Percentiles rank a stretch among this genome's conserved stretches.
phyloP scores from a whole-genome alignment of 2,113 vertebrate species.

The Oryzias javanicus region DNA sequence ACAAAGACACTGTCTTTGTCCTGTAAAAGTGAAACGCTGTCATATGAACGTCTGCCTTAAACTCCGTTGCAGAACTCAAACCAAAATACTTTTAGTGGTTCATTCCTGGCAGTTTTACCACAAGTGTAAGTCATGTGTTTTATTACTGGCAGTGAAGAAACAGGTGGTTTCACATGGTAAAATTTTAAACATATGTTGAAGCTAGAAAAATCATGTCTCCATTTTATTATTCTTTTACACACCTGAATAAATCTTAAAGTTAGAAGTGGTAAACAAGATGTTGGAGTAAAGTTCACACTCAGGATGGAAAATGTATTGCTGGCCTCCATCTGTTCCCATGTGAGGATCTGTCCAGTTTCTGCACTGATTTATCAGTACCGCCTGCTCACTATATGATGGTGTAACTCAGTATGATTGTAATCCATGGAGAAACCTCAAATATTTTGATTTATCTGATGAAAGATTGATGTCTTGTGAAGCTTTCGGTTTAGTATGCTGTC shows the following conservation, averaged over 20 bases:
- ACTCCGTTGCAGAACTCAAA: constrained; percentile 19
- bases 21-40: constrained; percentile 12
- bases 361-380: too few relatives aligned
- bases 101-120: not conserved
- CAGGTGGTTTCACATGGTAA: too few relatives aligned
- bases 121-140: too few relatives aligned
- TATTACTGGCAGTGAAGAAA: too few relatives aligned
- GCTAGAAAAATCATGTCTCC: too few relatives aligned
- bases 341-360: constrained; percentile 2
- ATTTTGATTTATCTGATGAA: constrained; percentile 13
- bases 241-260: too few relatives aligned
- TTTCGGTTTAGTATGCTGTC: constrained; percentile 9
- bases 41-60: not conserved
- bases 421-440: constrained; percentile 17
- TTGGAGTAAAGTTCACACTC: not conserved
- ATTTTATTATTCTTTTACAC: too few relatives aligned
- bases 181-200: too few relatives aligned
- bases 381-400: not conserved
- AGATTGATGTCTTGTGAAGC: constrained; percentile 20
- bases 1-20: not conserved
- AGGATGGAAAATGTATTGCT: constrained; percentile 6
- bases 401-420: constrained; percentile 9
- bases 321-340: constrained; percentile 33
- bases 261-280: not conserved
- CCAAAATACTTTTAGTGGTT: constrained; percentile 14